Conservation (phyloP, 1,140 invertebrate species). For the Drosophila parvula region DNA sequence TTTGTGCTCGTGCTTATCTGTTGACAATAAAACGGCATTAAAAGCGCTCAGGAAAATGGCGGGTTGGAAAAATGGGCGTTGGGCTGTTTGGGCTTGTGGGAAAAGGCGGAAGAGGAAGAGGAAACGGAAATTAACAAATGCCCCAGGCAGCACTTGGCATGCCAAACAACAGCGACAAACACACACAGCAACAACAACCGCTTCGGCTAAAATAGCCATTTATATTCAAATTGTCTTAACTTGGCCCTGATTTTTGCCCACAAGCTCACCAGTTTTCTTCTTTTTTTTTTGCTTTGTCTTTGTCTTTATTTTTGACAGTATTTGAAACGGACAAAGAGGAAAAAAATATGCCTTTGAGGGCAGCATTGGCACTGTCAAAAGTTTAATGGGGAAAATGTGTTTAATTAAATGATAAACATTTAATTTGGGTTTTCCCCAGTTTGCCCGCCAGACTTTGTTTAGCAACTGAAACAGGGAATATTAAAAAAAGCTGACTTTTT, state of each 20-base stretch:
- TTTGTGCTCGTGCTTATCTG: slow-evolving; percentile 69
- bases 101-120: slow-evolving; percentile 16
- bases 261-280: slow-evolving; percentile 3
- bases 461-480: neutral
- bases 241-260: slow-evolving; percentile 49
- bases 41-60: slow-evolving; percentile 50
- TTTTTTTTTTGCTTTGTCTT: slow-evolving; percentile 21
- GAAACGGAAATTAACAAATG: slow-evolving; percentile 74
- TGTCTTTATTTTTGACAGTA: slow-evolving; percentile 22
- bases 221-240: slow-evolving; percentile 72
- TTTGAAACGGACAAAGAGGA: neutral
- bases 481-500: neutral
- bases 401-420: slow-evolving; percentile 54
- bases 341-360: slow-evolving; percentile 23
- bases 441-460: slow-evolving; percentile 14
- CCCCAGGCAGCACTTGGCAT: slow-evolving; percentile 67
- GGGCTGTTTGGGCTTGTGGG: neutral
- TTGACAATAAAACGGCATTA: slow-evolving; percentile 75
- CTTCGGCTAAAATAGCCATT: slow-evolving; percentile 59
- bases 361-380: slow-evolving; percentile 18
- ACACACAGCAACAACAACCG: neutral
- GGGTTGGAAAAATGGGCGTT: slow-evolving; percentile 46
- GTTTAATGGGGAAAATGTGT: slow-evolving; percentile 42
- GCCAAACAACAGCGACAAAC: slow-evolving; percentile 34
- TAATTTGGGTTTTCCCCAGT: slow-evolving; percentile 20